phyloP scores from a whole-genome alignment of 2,888 invertebrate species.

The Sabatieria punctata region DNA sequence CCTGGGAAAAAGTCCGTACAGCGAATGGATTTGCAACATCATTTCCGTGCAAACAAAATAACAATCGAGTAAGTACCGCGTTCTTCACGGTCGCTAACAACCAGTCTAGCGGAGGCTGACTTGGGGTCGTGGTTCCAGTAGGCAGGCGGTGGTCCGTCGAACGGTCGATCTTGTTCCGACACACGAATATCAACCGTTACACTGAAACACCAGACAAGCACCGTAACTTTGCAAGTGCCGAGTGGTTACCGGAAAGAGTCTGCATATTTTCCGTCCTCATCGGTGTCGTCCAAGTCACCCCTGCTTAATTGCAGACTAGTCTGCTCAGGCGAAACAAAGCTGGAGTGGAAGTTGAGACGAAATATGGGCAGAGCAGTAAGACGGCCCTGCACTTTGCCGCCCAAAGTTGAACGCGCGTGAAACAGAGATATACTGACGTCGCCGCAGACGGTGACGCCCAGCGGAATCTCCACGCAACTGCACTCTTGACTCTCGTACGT shows the following conservation, averaged over 20 bases:
- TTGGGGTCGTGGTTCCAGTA: not conserved
- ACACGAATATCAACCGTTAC: not conserved
- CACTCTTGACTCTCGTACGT: constrained; percentile 31
- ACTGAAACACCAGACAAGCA: no score
- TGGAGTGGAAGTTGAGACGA: constrained; percentile 52
- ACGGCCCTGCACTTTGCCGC: constrained; percentile 39
- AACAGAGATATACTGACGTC: constrained; percentile 64
- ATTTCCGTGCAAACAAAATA: no score
- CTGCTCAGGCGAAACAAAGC: constrained; percentile 40
- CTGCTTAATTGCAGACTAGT: constrained; percentile 5
- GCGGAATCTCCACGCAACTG: constrained; percentile 42
- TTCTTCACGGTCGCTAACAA: not conserved
- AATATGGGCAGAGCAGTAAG: constrained; percentile 11
- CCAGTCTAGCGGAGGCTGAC: not conserved
- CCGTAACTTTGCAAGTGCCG: no score
- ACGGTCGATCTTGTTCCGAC: not conserved
- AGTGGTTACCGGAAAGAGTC: constrained; percentile 12
- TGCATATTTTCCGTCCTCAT: constrained; percentile 11
- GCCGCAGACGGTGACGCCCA: constrained; percentile 61
- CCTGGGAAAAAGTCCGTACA: no score
- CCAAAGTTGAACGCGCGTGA: constrained; percentile 39
- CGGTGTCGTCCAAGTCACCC: constrained; percentile 15
- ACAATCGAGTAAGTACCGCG: not conserved
- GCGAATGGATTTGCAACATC: no score
- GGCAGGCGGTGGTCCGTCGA: not conserved